Evolutionary conservation across 2,113 vertebrate species (phyloP), one percentile per base, ranked within the genome.

Genomic region (Nerophis ophidion): DNA sequence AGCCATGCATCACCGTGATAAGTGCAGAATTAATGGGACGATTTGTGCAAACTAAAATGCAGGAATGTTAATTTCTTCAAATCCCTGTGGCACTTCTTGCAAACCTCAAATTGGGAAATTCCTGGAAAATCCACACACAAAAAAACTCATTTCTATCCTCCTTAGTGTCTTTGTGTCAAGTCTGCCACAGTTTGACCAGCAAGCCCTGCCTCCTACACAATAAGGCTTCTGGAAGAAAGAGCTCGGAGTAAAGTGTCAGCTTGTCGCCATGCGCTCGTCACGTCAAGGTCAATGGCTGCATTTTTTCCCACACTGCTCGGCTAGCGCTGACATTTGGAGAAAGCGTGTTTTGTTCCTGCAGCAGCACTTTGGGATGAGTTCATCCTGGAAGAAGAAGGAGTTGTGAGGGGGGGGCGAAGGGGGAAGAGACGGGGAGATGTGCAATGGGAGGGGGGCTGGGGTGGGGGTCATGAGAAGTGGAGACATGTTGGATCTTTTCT

Each of bases 301-400:
- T 58, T 72, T 74, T 57, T 78, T 82, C 74, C 77, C 77, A 69
- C 53, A 64, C 63, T 79, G 71, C 57, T 56, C 66, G 54, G 50
- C 61, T 53, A 52, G 71, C 26, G 66, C 57, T 17, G 65, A 50
- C 62, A 76, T 71, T 70, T 77, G 66, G 76, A 84, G 80, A 86
- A 87, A 80, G 76, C 71, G 63, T 49, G 74, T 81, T 83, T 81
- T 84, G 81, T 87, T 81, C 75, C 0, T 48, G 47, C 60, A 56
- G 73, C 59, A 13, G 73, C 36, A 50, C 70, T 74, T 76, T 58
- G 50, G 72, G 81, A 81, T 84, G 83, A 86, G 82, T 84, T 86
- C 75, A 84, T 84, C 63, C 63, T 79, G 71, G 74, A 83, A 75
- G 61, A 61, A 54, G 64, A 55, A 61, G 70, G 54, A 16, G 54